Evolutionary conservation across 2,113 vertebrate genomes (phyloP).

Genomic region (Gobius niger): DNA sequence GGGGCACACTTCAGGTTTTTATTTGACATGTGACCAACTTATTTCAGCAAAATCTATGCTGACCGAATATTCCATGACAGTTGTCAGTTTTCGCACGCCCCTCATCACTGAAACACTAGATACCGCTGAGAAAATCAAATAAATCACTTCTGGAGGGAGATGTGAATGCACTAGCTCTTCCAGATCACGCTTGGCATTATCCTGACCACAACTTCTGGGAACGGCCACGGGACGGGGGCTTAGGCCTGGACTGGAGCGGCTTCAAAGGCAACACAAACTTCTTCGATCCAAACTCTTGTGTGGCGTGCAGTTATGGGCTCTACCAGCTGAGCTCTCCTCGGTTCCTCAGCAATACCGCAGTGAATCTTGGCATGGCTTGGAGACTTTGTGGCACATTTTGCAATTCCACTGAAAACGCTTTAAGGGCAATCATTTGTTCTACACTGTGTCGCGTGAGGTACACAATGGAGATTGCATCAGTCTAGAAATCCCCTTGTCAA

Average conservation of each 20-base stretch:
- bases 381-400: constrained; percentile 22
- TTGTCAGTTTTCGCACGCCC: constrained; percentile 32
- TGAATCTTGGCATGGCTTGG: constrained; percentile 21
- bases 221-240: constrained; percentile 42
- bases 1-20: constrained; percentile 20
- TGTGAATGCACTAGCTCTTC: constrained; percentile 39
- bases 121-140: constrained; percentile 40
- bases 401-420: constrained; percentile 17
- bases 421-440: constrained; percentile 10
- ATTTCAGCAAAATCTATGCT: constrained; percentile 21
- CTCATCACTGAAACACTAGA: constrained; percentile 32
- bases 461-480: constrained; percentile 17
- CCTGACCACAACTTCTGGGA: constrained; percentile 60
- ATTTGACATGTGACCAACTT: constrained; percentile 22
- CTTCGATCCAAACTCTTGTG: constrained; percentile 46
- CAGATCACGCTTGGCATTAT: constrained; percentile 54
- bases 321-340: constrained; percentile 20
- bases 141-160: constrained; percentile 48
- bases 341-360: constrained; percentile 8
- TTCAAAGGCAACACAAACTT: constrained; percentile 53
- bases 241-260: constrained; percentile 39
- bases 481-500: constrained; percentile 6
- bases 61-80: constrained; percentile 29
- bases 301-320: constrained; percentile 33
- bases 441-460: background rate